Conservation (phyloP, 2,888 invertebrate species). For the Mimachlamys varia region DNA sequence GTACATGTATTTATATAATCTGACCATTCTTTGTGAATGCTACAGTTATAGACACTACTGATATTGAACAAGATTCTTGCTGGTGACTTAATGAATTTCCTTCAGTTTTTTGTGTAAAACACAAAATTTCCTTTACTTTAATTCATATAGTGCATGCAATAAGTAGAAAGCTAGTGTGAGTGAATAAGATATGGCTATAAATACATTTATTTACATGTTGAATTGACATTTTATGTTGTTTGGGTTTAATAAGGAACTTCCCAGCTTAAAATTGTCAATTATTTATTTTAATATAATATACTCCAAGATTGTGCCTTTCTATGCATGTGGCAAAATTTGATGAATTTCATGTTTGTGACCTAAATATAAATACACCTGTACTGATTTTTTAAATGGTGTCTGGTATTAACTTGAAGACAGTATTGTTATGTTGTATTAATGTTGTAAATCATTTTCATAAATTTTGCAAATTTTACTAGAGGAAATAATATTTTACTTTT, state of each 20-base stretch:
- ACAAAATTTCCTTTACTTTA: background rate
- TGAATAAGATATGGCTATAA: background rate
- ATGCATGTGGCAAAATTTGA: background rate
- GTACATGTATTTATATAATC: too few species aligned
- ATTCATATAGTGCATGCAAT: background rate
- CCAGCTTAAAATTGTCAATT: background rate
- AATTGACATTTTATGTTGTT: background rate
- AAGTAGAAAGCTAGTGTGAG: background rate
- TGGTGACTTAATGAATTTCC: background rate
- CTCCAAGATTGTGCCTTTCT: conserved; percentile 20
- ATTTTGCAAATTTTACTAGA: too few species aligned
- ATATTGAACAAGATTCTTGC: background rate
- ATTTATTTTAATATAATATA: background rate
- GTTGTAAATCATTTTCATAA: background rate
- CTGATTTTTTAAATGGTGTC: background rate
- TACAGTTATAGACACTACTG: background rate
- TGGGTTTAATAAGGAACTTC: background rate
- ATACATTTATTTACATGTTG: background rate
- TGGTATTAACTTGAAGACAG: background rate
- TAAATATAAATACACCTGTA: background rate
- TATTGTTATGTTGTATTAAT: background rate
- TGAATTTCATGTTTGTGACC: background rate
- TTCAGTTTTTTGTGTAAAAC: background rate
- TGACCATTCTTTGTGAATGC: too few species aligned
- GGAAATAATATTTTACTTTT: too few species aligned